Base-by-base conservation (phyloP, 1,140 invertebrate species). In the Drosophila pruinosa region DNA sequence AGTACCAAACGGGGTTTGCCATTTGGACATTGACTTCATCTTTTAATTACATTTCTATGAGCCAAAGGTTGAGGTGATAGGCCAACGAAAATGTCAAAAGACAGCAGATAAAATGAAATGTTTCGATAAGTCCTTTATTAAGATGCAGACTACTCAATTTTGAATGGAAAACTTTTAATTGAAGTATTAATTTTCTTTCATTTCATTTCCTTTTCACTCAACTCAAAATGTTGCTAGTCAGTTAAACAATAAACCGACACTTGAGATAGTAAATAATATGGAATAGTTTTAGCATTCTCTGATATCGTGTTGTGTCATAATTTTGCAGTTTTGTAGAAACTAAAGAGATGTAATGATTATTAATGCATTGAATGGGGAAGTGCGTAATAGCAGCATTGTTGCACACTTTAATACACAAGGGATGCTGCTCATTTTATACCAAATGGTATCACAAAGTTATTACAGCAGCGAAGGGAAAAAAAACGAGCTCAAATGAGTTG, bases 401-500 rank as follows among this genome's bases (percentile, higher is more conserved):
- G 58, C 45, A 57, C 38, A 65, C 31, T 57, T 41, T 22, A 65
- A n/a, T 38, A 24, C 39, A 65, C 54, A 65, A 58, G 48, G 53
- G 47, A 36, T 70, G 12, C 17, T 47, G 39, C 36, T 45, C 61
- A 54, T 31, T 61, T 38, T 65, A 52, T 52, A 41, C 59, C 52
- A 81, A 81, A 83, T 41, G 65, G 61, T 21, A 79, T 2, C 10
- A 31, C 28, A 15, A 38, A 38, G 14, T n/a, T n/a, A n/a, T n/a
- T n/a, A n/a, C n/a, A 38, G 14, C 5, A 38, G 10, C 34, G 12
- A 12, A 36, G 8, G 2, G 38, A 70, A 52, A 71, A 50, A 53
- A 48, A 47, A 56, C 12, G 10, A 34, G 64, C 54, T 54, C 57
- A 59, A 72, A 80, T 74, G 71, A 88, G 78, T 88, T 88, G 81